Conservation (phyloP, 2,113 vertebrate genomes). For the Cricetomys ansorgei region DNA sequence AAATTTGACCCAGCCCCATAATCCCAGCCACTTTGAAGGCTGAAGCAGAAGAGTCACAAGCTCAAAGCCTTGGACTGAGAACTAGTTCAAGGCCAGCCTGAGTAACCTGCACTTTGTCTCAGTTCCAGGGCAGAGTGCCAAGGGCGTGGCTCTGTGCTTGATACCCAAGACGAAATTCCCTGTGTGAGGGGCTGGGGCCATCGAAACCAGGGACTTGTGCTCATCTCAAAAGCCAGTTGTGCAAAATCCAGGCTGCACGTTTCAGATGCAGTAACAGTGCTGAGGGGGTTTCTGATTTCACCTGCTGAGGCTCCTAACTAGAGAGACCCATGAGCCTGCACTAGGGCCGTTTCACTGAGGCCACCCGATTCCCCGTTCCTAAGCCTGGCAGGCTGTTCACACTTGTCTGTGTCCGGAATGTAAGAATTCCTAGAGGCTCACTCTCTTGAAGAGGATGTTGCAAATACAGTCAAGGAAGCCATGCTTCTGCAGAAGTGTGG, state of each 20-base stretch:
- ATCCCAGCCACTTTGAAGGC: background rate
- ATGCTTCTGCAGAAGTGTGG: background rate
- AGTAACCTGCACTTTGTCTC: background rate
- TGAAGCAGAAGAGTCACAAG: background rate
- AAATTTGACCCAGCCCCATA: background rate
- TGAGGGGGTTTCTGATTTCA: background rate
- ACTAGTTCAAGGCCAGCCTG: background rate
- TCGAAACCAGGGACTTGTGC: constrained; percentile 19
- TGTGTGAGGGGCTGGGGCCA: background rate
- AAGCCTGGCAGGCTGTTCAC: background rate
- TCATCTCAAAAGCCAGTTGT: constrained; percentile 17
- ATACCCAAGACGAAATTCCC: background rate
- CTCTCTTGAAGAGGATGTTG: background rate
- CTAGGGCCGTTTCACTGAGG: background rate
- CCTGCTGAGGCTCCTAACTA: background rate
- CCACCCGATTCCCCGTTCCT: background rate
- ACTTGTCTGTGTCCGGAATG: background rate
- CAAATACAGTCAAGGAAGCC: background rate
- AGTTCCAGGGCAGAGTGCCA: no score
- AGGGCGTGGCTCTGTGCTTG: background rate
- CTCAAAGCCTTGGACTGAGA: background rate
- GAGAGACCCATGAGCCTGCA: background rate
- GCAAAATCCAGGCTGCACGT: background rate
- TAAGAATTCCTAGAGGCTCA: constrained; percentile 11
- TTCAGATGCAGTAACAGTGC: background rate